Evolutionary conservation across 1,140 invertebrate genomes (phyloP).

Genomic region (Coelopa frigida): DNA sequence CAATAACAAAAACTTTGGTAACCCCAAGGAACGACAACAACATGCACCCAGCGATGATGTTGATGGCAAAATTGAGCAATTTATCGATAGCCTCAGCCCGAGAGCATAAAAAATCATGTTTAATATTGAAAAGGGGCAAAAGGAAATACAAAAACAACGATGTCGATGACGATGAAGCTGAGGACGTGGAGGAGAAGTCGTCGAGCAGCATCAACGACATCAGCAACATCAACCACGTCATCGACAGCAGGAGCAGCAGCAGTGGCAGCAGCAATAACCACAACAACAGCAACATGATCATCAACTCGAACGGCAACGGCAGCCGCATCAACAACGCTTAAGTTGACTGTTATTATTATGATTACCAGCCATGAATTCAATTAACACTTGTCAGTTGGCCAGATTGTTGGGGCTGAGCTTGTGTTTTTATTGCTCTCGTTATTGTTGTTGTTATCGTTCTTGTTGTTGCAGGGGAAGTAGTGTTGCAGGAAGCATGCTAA

Average conservation of each 20-base stretch:
- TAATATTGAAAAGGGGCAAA: no score
- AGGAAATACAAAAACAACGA: no score
- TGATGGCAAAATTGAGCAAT: no score
- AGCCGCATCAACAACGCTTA: conserved; percentile 13
- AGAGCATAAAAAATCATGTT: no score
- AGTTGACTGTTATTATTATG: conserved; percentile 44
- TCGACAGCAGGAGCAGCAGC: background rate
- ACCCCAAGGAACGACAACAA: no score
- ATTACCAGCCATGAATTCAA: conserved; percentile 45
- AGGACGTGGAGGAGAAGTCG: no score
- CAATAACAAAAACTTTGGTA: no score
- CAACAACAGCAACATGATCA: conserved; percentile 3
- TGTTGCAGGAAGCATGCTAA: no score
- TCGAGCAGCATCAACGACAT: background rate
- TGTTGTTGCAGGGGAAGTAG: background rate
- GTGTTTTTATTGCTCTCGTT: conserved; percentile 1
- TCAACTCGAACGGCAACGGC: conserved; percentile 9
- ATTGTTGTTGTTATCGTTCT: conserved; percentile 4
- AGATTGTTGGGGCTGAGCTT: background rate
- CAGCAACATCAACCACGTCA: background rate
- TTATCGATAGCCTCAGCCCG: no score
- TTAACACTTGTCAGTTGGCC: conserved; percentile 41
- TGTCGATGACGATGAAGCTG: no score
- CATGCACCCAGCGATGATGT: no score
- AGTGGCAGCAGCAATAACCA: conserved; percentile 2